Percentiles rank a stretch among this genome's conserved stretches.
phyloP scores from a whole-genome alignment of 2,888 invertebrate species.

The Caenorhabditis sp. region DNA sequence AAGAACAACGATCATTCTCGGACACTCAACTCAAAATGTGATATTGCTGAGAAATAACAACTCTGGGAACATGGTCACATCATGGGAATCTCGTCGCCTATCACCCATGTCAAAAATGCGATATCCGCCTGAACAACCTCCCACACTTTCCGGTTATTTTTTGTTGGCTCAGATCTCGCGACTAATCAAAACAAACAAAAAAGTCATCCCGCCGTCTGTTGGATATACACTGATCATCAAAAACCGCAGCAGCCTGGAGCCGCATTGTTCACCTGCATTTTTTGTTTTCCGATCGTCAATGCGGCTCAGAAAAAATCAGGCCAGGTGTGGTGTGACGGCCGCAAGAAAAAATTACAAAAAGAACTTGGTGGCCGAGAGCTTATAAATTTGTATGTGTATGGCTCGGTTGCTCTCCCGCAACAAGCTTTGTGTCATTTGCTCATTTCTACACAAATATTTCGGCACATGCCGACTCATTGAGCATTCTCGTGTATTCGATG shows the following conservation, averaged over 20 bases:
- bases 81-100: neutral
- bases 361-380: constrained; percentile 18
- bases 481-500: constrained; percentile 52
- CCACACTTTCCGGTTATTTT: constrained; percentile 20
- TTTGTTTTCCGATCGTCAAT: neutral
- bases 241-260: constrained; percentile 26
- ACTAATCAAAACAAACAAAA: constrained; percentile 53
- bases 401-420: constrained; percentile 21
- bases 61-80: constrained; percentile 25
- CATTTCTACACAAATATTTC: constrained; percentile 50
- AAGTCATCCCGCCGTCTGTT: constrained; percentile 14
- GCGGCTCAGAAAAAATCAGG: constrained; percentile 4
- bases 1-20: constrained; percentile 46
- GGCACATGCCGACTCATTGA: constrained; percentile 49
- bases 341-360: constrained; percentile 10
- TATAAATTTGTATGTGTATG: constrained; percentile 43
- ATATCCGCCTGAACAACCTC: neutral
- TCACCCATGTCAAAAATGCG: neutral
- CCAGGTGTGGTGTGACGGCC: constrained; percentile 25
- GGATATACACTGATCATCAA: constrained; percentile 34
- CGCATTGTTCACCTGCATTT: constrained; percentile 10
- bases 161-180: constrained; percentile 42
- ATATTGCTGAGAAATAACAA: constrained; percentile 45
- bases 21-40: constrained; percentile 19
- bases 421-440: constrained; percentile 52